These are phyloP conservation scores for Platalea minor DNA, from an alignment of 2,797 vertebrate species.

Conservation along the genomic window DNA sequence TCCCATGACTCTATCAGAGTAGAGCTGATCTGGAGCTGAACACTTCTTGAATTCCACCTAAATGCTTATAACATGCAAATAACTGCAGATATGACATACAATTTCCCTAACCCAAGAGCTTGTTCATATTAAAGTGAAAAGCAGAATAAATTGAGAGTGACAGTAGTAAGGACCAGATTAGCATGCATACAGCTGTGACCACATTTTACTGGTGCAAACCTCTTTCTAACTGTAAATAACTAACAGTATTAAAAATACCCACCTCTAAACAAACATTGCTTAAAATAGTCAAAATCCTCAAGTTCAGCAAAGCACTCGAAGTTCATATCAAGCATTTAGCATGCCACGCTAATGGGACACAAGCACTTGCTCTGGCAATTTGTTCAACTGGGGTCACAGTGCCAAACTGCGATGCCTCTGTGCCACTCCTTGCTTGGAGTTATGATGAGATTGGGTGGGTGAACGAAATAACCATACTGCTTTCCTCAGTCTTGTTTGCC, in stretches of 20 bases:
- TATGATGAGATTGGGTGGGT: background rate
- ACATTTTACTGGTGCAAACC: background rate
- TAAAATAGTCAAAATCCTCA: background rate
- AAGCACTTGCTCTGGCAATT: background rate
- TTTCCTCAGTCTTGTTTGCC: slow-evolving; percentile 33
- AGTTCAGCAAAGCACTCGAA: background rate
- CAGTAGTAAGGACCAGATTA: background rate
- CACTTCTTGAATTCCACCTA: background rate
- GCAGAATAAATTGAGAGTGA: background rate
- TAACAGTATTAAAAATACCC: background rate
- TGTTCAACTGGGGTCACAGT: background rate
- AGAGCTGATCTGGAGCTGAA: background rate
- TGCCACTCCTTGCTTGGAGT: background rate
- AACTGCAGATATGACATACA: background rate
- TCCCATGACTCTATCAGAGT: background rate
- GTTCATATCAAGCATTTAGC: background rate
- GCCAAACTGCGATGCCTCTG: background rate
- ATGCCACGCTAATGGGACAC: fast-evolving
- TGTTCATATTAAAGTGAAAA: background rate
- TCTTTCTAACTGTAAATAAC: background rate
- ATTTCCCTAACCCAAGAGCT: background rate
- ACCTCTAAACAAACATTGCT: background rate
- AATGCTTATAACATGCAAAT: background rate
- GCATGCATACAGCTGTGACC: background rate
- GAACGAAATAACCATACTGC: background rate